Base-by-base conservation (phyloP, 2,888 invertebrate species). In the Seira sanloemensis region DNA sequence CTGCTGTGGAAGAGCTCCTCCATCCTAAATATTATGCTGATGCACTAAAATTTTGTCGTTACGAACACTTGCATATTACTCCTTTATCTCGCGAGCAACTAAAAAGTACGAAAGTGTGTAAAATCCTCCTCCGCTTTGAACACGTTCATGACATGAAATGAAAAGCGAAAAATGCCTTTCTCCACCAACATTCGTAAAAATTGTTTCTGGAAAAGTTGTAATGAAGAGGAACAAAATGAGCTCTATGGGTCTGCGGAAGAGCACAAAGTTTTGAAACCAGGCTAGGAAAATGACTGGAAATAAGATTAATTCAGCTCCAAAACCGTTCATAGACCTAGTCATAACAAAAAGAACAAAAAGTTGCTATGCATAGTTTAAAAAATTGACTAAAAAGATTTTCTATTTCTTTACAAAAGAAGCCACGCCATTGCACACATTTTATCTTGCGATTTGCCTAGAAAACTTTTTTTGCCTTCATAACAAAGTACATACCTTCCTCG, bases 41-140 rank as follows among this genome's bases (percentile, higher is more conserved):
- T 82, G 77, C 67, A 82, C 77, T 72, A 82, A 82, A 82, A 77
- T 72, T 82, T 82, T 46, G 76, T 77, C 72, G 77, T 82, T 73
- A 82, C 25, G 66, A 82, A 81, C 80, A 81, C 81, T 81, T 81
- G 81, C 65, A 76, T 71, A 76, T 76, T 69, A 81, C 37, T 58
- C n/a, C 7, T n/a, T 18, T 58, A 18, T 4, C 37, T 12, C 37
- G 37, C 37, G 5, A 37, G 37, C 12, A 4, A 37, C 4, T 12
- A 37, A 37, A 37, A 37, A 37, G 5, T 37, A 37, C 37, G 37
- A 37, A 37, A 7, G 37, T 37, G 37, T 37, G 37, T 37, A 37
- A 37, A 37, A 37, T 7, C 12, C 4, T n/a, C 58, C 58, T 58
- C n/a, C n/a, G 16, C 58, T 18, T 16, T 9, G 18, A 58, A 58